Evolutionary conservation across 2,797 vertebrate genomes (phyloP), one percentile per base, ranked within the genome.

Genomic region (Australoheros facetus): DNA sequence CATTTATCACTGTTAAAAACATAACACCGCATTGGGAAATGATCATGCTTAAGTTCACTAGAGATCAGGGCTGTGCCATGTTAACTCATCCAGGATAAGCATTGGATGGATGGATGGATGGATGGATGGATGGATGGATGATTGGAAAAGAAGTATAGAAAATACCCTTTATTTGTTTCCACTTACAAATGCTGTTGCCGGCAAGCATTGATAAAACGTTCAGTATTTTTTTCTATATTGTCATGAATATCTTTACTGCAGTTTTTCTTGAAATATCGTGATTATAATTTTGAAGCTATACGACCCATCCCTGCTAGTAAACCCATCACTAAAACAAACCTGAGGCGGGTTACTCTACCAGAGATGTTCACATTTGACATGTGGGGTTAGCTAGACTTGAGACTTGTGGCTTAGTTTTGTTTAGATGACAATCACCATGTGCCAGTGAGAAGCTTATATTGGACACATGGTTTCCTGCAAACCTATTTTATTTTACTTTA

Each of bases 1-100:
- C 5, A 71, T 64, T 64, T 55, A 28, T 58, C 23, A 26, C 59
- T 14, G 39, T 75, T 83, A 74, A 28, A 84, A 85, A 88, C 81
- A 87, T 70, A 75, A 9, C 42, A 14, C 23, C 37, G 4, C 5
- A 11, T 21, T 62, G 56, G 32, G 34, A 16, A 76, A 74, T 70
- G 11, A 62, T 28, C 69, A 26, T 13, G 71, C 55, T 74, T 7
- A 48, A 3, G 45, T 3, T 11, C 14, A 48, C 45, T 48, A 16
- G 45, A 37, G 37, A 37, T 11, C 10, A 11, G 37, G 37, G 37
- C 37, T 37, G 9, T 37, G 3, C 37, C 37, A 11, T 37, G 10
- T 10, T 37, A 37, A 37, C 11, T 11, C 37, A 37, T 37, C 9
- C 37, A 37, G 37, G 37, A 37, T 8, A 34, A 34, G 34, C 3